A percentile compares a stretch with the other conserved stretches of the same genome.
Conservation (phyloP, 2,888 invertebrate species). For the Carcina quercana region DNA sequence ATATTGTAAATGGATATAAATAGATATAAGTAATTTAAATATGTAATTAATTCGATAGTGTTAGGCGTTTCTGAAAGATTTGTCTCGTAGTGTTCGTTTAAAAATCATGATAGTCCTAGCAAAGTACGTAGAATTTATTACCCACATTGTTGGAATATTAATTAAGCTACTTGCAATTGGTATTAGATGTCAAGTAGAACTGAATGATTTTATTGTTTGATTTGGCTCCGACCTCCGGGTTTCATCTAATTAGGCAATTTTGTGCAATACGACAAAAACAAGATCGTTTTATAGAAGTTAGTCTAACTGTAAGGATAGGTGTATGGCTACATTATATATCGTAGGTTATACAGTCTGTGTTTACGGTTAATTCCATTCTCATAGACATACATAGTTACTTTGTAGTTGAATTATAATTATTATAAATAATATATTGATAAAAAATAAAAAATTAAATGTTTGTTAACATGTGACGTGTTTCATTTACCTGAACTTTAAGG, state of each 20-base stretch:
- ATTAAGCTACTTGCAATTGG: constrained; percentile 25
- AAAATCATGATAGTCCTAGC: constrained; percentile 36
- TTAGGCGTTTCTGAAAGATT: constrained; percentile 69
- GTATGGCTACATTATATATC: too few species aligned
- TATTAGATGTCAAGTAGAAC: too few species aligned
- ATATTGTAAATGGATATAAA: constrained; percentile 14
- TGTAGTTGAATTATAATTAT: constrained; percentile 68
- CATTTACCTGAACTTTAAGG: too few species aligned
- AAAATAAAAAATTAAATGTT: constrained; percentile 72
- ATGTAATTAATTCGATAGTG: constrained; percentile 62
- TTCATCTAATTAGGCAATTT: constrained; percentile 28
- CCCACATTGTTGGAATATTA: constrained; percentile 25
- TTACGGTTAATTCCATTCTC: constrained; percentile 38
- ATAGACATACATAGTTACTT: constrained; percentile 43
- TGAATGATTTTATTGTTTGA: constrained; percentile 10
- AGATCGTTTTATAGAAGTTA: constrained; percentile 47
- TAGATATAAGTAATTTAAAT: constrained; percentile 47
- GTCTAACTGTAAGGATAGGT: constrained; percentile 28
- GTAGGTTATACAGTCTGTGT: constrained; percentile 50
- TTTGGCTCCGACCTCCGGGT: constrained; percentile 22
- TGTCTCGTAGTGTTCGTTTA: constrained; percentile 51
- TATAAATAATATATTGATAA: constrained; percentile 73
- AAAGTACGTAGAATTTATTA: constrained; percentile 26
- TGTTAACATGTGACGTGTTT: constrained; percentile 54
- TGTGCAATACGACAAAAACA: constrained; percentile 64